Percentiles rank a stretch among this genome's conserved stretches.
Evolutionary conservation across 2,888 invertebrate species (phyloP).

Genomic region (Pharmacophagus antenor): DNA sequence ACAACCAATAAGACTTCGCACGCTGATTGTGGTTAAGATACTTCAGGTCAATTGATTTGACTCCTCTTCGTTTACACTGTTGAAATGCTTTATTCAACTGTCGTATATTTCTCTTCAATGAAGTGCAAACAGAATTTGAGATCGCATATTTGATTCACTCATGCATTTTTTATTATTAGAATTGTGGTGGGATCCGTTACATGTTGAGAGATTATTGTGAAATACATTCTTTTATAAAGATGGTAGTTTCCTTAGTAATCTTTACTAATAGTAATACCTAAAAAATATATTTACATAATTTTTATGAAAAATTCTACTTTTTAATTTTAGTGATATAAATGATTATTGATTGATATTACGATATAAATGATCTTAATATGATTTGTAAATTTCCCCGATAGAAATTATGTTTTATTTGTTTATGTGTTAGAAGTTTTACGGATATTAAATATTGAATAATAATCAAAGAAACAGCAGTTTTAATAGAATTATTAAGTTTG

Average conservation of each 20-base stretch:
- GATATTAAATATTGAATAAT: too few species aligned
- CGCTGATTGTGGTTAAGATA: constrained; percentile 74
- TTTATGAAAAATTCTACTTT: too few species aligned
- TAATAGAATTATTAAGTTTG: constrained; percentile 4
- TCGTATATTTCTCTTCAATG: constrained; percentile 38
- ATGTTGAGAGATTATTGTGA: background rate
- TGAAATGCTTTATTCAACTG: constrained; percentile 35
- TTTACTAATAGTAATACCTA: too few species aligned
- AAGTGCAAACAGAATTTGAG: constrained; percentile 40
- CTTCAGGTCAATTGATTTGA: constrained; percentile 70
- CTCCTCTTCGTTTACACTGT: constrained; percentile 49
- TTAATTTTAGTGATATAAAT: too few species aligned
- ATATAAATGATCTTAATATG: background rate
- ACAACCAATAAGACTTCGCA: constrained; percentile 71
- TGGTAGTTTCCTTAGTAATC: too few species aligned
- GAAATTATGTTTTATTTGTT: background rate
- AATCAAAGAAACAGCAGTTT: background rate
- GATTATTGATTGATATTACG: too few species aligned
- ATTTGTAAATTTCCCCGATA: background rate
- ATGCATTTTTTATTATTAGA: constrained; percentile 42
- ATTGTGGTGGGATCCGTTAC: background rate
- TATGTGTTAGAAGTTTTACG: too few species aligned
- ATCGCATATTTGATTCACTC: constrained; percentile 47
- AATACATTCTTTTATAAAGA: too few species aligned
- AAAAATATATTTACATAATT: too few species aligned